phyloP scores from a whole-genome alignment of 2,888 invertebrate species.

The Sarcophaga rosellei region DNA sequence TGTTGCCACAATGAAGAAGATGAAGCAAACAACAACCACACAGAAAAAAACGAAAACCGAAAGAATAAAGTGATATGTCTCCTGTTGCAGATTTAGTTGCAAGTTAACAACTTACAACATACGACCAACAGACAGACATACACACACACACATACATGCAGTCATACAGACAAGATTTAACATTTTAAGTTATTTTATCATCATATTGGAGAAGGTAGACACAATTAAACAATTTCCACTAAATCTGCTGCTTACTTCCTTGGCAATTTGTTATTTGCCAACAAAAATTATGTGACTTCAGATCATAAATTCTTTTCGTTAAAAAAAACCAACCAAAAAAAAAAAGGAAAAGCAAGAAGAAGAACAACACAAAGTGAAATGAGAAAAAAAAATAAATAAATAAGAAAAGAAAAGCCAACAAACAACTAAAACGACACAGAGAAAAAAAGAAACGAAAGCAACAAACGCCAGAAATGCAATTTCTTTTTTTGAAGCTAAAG shows the following conservation, averaged over 20 bases:
- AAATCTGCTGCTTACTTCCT: constrained; percentile 80
- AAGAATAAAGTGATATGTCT: constrained; percentile 44
- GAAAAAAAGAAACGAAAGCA: constrained; percentile 1
- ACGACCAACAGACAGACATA: constrained; percentile 1
- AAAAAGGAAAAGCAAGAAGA: constrained; percentile 51
- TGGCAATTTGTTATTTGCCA: constrained; percentile 80
- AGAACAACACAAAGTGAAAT: neutral
- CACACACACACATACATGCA: neutral
- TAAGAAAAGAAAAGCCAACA: constrained; percentile 39
- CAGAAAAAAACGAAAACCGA: neutral
- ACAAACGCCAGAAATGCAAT: too few relatives aligned
- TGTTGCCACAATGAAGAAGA: constrained; percentile 32
- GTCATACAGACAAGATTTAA: constrained; percentile 38
- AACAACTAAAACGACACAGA: constrained; percentile 49
- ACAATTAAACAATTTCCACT: constrained; percentile 80
- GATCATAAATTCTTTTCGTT: constrained; percentile 76
- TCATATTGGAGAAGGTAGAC: constrained; percentile 71
- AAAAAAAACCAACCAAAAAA: constrained; percentile 57
- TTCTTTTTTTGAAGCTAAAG: neutral
- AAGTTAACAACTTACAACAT: constrained; percentile 1
- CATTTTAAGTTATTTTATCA: constrained; percentile 65
- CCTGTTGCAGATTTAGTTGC: constrained; percentile 67
- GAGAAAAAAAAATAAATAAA: constrained; percentile 72
- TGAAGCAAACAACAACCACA: neutral
- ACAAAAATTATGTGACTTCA: constrained; percentile 80